Conservation (phyloP, 1,140 invertebrate species). For the Heliconius eleuchia region DNA sequence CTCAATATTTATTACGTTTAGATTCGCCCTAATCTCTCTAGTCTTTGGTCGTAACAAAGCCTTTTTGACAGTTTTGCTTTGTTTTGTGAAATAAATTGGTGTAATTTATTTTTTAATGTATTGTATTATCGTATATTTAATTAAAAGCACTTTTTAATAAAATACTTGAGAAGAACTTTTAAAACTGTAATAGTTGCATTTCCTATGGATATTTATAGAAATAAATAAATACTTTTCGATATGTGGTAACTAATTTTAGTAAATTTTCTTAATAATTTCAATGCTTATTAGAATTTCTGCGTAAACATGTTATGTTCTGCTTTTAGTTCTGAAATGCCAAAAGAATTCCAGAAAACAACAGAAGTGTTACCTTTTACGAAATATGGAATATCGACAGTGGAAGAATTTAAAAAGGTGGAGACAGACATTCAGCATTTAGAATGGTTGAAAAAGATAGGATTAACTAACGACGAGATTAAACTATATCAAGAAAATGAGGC, state of each 20-base stretch:
- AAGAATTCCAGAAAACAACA: constrained; percentile 68
- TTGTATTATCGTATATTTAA: not conserved
- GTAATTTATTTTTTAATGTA: not conserved
- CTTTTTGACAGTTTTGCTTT: constrained; percentile 7
- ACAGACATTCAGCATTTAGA: constrained; percentile 62
- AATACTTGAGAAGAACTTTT: not conserved
- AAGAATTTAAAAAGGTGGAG: constrained; percentile 63
- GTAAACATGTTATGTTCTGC: constrained; percentile 15
- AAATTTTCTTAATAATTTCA: not conserved
- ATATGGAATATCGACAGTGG: constrained; percentile 64
- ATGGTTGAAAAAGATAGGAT: constrained; percentile 66
- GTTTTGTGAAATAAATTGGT: constrained; percentile 1
- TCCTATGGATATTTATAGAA: not conserved
- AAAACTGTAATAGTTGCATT: not conserved
- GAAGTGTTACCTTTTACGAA: constrained; percentile 71
- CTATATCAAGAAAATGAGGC: constrained; percentile 67
- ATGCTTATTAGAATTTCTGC: constrained; percentile 9
- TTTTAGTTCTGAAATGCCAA: constrained; percentile 66
- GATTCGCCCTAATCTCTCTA: not conserved
- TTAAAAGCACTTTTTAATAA: not conserved
- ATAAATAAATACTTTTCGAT: constrained; percentile 3
- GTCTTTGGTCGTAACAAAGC: constrained; percentile 13
- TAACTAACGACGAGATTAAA: constrained; percentile 68
- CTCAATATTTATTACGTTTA: not conserved
- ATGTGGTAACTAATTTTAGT: constrained; percentile 5